phyloP scores from a whole-genome alignment of 2,797 vertebrate species.

The Ptychobarbus kaznakovi region DNA sequence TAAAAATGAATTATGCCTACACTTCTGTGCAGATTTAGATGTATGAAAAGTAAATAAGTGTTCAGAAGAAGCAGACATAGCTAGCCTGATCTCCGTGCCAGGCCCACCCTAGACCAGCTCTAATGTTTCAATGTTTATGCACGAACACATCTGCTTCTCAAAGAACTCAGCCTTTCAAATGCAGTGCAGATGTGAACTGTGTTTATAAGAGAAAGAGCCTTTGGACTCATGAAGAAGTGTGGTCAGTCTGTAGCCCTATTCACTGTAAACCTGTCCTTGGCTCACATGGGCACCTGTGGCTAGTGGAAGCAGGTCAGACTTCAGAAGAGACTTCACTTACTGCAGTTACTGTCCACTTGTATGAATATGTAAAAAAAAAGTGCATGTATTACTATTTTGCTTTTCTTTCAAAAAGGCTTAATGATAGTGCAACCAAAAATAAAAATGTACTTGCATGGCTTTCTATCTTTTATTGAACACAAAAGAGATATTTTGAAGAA shows the following conservation, averaged over 20 bases:
- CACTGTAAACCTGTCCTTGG: constrained; percentile 51
- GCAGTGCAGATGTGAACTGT: constrained; percentile 65
- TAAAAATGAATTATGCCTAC: not conserved
- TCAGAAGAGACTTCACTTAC: constrained; percentile 49
- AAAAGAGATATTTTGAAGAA: not conserved
- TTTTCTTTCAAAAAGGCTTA: constrained; percentile 8
- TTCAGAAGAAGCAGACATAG: constrained; percentile 36
- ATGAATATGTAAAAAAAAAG: constrained; percentile 3
- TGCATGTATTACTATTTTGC: not conserved
- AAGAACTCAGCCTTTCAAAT: constrained; percentile 59
- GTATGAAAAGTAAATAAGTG: constrained; percentile 8
- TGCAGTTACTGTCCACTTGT: not conserved
- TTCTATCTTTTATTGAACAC: not conserved
- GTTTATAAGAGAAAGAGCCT: constrained; percentile 61
- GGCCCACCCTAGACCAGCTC: constrained; percentile 59
- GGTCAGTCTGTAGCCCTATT: constrained; percentile 45
- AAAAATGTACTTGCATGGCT: not conserved
- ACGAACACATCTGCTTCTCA: constrained; percentile 66
- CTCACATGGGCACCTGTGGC: constrained; percentile 56
- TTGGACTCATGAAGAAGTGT: constrained; percentile 58
- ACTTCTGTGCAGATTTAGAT: not conserved
- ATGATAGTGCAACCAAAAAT: not conserved
- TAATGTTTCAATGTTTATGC: constrained; percentile 66
- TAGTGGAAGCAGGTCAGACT: constrained; percentile 47
- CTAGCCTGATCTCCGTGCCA: constrained; percentile 30